Conservation (phyloP, 2,888 invertebrate genomes). For the Amblyteles armatorius region DNA sequence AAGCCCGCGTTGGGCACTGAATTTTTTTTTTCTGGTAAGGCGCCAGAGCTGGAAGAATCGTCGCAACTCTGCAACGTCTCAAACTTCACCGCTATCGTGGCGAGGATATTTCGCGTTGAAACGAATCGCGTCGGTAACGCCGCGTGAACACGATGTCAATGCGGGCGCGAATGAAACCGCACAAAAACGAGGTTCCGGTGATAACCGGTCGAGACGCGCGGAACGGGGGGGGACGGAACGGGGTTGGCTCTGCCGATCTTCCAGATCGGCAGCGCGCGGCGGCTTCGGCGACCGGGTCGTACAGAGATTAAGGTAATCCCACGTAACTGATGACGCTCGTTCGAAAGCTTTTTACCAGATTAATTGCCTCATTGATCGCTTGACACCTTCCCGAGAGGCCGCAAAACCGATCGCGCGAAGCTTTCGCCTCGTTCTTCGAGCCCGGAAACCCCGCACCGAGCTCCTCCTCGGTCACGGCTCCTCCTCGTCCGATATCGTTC, state of each 20-base stretch:
- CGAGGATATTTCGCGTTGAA: not conserved
- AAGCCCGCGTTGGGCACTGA: no score
- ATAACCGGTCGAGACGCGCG: conserved; percentile 1
- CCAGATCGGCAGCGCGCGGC: conserved; percentile 9
- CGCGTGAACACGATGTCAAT: conserved; percentile 73
- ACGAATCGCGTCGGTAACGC: conserved; percentile 42
- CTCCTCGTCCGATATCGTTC: not conserved
- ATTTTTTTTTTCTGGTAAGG: no score
- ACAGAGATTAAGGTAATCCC: conserved; percentile 81
- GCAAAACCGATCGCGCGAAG: conserved; percentile 28
- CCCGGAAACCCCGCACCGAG: not conserved
- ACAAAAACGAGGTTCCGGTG: conserved; percentile 71
- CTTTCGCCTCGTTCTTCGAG: not conserved
- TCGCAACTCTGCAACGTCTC: no score
- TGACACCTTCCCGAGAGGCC: conserved; percentile 55
- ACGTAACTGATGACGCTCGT: conserved; percentile 81
- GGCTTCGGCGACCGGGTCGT: conserved; percentile 62
- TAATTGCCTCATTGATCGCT: conserved; percentile 80
- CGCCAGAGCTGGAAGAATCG: no score
- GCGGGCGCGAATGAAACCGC: conserved; percentile 73
- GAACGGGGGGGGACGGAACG: not conserved
- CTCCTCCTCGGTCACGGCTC: no score
- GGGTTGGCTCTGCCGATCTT: not conserved
- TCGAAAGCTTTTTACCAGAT: conserved; percentile 82
- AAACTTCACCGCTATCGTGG: no score